phyloP scores from a whole-genome alignment of 2,113 vertebrate species.

The Heloderma charlesbogerti region DNA sequence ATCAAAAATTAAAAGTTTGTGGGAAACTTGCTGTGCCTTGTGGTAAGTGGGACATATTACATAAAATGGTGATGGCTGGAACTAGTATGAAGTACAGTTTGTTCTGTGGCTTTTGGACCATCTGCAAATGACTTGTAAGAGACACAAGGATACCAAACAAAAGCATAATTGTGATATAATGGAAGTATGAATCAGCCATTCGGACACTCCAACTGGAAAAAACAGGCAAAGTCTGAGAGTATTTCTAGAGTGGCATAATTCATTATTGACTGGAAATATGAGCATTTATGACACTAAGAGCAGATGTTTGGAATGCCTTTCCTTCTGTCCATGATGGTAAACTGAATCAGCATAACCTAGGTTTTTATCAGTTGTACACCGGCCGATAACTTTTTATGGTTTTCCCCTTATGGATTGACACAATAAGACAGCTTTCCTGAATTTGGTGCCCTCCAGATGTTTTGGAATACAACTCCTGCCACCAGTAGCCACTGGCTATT shows the following conservation, averaged over 20 bases:
- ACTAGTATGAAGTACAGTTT: slow-evolving; percentile 78
- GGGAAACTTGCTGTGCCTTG: slow-evolving; percentile 66
- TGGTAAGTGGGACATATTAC: slow-evolving; percentile 69
- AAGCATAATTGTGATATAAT: slow-evolving; percentile 72
- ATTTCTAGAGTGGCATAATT: slow-evolving; percentile 50
- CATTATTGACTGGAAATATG: slow-evolving; percentile 56
- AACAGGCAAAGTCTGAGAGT: slow-evolving; percentile 38
- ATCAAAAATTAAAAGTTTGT: slow-evolving; percentile 39
- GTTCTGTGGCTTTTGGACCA: slow-evolving; percentile 77
- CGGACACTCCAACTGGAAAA: slow-evolving; percentile 68
- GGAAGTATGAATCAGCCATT: slow-evolving; percentile 71
- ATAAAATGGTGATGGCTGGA: slow-evolving; percentile 73
- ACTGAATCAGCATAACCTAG: background rate
- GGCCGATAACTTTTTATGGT: background rate
- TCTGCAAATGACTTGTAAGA: slow-evolving; percentile 77
- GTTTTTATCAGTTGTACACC: background rate
- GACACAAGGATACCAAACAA: slow-evolving; percentile 72
- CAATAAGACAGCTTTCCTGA: background rate
- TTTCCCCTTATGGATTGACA: background rate
- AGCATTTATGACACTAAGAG: slow-evolving; percentile 58
- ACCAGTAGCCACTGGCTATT: no score
- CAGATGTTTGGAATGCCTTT: slow-evolving; percentile 19
- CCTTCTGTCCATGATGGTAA: slow-evolving; percentile 31
- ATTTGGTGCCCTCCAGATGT: no score
- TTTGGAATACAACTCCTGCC: no score